Conservation (phyloP, 2,797 vertebrate genomes). For the Babyrousa celebensis region DNA sequence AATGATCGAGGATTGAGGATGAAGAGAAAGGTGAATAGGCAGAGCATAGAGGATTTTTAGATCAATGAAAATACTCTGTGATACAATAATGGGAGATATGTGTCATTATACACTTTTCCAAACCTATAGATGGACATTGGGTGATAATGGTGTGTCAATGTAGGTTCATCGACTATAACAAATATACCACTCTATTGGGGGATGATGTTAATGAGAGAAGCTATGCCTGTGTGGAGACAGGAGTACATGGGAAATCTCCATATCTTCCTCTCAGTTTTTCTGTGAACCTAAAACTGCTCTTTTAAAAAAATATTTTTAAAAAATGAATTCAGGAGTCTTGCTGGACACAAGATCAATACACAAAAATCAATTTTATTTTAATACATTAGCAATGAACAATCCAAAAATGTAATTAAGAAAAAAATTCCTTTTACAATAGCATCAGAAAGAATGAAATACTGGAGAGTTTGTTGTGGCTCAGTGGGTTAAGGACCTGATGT, state of each 20-base stretch:
- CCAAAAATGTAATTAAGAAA: constrained; percentile 50
- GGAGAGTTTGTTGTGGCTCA: too few species aligned
- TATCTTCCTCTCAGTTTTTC: constrained; percentile 24
- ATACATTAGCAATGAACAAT: neutral
- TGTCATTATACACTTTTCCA: neutral
- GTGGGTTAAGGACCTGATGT: too few species aligned
- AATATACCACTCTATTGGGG: neutral
- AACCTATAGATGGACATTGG: neutral
- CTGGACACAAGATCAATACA: neutral
- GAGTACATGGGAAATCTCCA: neutral
- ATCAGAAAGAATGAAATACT: constrained; percentile 37
- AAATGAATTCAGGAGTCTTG: neutral
- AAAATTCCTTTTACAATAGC: neutral
- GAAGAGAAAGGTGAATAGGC: neutral
- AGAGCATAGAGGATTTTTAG: neutral
- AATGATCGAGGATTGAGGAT: neutral
- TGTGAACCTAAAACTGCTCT: constrained; percentile 12
- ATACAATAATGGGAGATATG: constrained; percentile 22
- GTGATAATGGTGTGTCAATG: neutral
- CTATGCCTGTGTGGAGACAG: neutral
- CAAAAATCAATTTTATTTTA: constrained; percentile 40
- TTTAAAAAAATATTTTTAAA: neutral
- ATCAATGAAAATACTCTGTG: neutral
- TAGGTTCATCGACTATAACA: neutral
- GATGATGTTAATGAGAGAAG: neutral